A percentile compares a stretch with the other conserved stretches of the same genome.
Evolutionary conservation across 2,797 vertebrate genomes (phyloP).

Genomic region (Urophycis tenuis): DNA sequence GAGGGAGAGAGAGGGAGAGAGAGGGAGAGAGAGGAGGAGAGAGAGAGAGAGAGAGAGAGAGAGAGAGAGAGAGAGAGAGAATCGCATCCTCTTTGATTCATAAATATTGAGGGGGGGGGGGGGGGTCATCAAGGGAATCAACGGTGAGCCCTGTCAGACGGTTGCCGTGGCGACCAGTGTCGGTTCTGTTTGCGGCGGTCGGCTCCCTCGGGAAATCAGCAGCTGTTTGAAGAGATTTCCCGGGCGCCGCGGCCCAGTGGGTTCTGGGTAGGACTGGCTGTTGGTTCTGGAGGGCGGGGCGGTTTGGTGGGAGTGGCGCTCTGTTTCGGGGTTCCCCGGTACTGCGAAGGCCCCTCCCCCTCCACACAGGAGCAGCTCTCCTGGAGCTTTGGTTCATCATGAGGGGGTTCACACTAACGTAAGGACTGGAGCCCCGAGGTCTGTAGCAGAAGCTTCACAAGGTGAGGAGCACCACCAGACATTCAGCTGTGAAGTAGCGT

Average conservation of each 20-base stretch:
- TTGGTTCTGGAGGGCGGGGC: slow-evolving; percentile 39
- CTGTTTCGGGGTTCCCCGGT: slow-evolving; percentile 50
- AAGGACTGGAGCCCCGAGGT: no score
- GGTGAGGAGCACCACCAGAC: no score
- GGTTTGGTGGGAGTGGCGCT: slow-evolving; percentile 23
- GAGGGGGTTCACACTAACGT: no score
- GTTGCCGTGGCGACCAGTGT: slow-evolving; percentile 48
- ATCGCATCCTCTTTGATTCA: not conserved
- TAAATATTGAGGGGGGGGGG: slow-evolving; percentile 24
- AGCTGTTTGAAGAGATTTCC: slow-evolving; percentile 52
- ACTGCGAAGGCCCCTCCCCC: no score
- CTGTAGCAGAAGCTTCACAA: no score
- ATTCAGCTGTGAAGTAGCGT: no score
- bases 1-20: no score
- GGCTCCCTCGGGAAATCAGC: slow-evolving; percentile 43
- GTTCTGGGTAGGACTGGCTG: slow-evolving; percentile 43
- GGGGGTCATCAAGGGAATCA: slow-evolving; percentile 35
- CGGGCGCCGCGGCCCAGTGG: slow-evolving; percentile 35
- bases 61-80: no score
- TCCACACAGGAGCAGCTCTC: no score
- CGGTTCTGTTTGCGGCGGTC: slow-evolving; percentile 28
- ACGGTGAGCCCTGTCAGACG: slow-evolving; percentile 24
- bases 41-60: no score
- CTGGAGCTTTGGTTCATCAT: no score
- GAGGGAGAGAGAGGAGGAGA: no score